phyloP scores from a whole-genome alignment of 2,113 vertebrate species.

The Cyprinodon tularosa region DNA sequence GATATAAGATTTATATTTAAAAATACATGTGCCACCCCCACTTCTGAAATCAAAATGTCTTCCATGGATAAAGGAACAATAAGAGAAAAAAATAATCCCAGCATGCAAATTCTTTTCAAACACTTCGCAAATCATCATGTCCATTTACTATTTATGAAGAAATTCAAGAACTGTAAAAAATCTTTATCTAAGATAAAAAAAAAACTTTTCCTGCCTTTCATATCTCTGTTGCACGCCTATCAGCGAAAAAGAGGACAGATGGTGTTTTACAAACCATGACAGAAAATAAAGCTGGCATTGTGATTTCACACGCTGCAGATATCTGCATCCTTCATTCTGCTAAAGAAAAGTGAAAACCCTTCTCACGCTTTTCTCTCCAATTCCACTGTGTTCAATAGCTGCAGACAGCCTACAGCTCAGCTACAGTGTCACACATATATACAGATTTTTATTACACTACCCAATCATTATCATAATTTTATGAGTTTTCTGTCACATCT shows the following conservation, averaged over 20 bases:
- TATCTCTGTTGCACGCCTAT: constrained; percentile 23
- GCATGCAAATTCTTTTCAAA: no score
- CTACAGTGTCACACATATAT: constrained; percentile 75
- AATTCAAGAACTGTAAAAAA: background rate
- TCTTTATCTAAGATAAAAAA: background rate
- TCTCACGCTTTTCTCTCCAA: constrained; percentile 10
- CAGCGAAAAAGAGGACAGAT: constrained; percentile 16
- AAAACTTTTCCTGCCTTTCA: constrained; percentile 2
- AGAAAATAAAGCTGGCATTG: constrained; percentile 46
- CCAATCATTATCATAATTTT: constrained; percentile 77
- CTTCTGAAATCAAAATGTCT: no score
- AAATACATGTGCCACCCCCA: no score
- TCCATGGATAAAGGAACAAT: background rate
- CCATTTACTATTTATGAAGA: background rate
- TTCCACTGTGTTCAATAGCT: constrained; percentile 16
- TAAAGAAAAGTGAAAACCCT: constrained; percentile 8
- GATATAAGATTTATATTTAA: no score
- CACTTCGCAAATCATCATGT: constrained; percentile 15
- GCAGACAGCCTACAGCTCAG: constrained; percentile 28
- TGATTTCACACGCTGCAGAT: constrained; percentile 24
- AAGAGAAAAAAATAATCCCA: constrained; percentile 2
- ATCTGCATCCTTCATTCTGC: constrained; percentile 20
- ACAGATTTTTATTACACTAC: constrained; percentile 76
- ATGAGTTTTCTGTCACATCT: constrained; percentile 68
- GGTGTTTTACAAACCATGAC: constrained; percentile 4